A percentile compares a stretch with the other conserved stretches of the same genome.
phyloP scores from a whole-genome alignment of 2,888 invertebrate species.

The Drosophila pseudotalamancana region DNA sequence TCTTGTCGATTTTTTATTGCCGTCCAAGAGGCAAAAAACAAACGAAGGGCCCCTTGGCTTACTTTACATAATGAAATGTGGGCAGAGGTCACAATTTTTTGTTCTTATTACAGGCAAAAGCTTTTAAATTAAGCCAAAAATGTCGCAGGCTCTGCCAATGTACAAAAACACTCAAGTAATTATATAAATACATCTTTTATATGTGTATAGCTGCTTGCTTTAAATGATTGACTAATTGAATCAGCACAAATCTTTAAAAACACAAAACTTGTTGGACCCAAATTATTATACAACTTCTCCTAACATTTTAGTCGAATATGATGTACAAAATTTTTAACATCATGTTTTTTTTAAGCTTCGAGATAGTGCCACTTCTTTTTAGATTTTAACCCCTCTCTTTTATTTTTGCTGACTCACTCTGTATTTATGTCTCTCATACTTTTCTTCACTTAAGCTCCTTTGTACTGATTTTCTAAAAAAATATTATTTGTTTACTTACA shows the following conservation, averaged over 20 bases:
- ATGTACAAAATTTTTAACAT: no score
- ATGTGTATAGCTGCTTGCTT: background rate
- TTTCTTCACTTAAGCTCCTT: no score
- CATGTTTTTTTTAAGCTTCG: no score
- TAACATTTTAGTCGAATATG: no score
- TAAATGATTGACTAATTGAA: background rate
- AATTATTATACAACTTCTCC: no score
- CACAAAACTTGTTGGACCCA: no score
- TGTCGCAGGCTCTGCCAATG: background rate
- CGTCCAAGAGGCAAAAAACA: background rate
- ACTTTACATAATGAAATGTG: conserved; percentile 71
- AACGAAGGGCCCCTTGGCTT: conserved; percentile 18
- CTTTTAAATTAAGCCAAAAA: conserved; percentile 8
- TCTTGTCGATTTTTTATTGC: background rate
- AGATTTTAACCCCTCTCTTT: no score
- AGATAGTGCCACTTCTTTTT: no score
- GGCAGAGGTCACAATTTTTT: conserved; percentile 20
- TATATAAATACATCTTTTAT: background rate
- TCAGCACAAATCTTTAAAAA: no score
- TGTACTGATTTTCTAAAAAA: background rate
- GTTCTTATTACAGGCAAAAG: conserved; percentile 1
- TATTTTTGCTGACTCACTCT: no score
- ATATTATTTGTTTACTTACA: background rate
- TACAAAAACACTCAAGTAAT: background rate
- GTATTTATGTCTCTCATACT: no score